Base-by-base conservation (phyloP, 2,797 vertebrate species). In the Champsocephalus esox region DNA sequence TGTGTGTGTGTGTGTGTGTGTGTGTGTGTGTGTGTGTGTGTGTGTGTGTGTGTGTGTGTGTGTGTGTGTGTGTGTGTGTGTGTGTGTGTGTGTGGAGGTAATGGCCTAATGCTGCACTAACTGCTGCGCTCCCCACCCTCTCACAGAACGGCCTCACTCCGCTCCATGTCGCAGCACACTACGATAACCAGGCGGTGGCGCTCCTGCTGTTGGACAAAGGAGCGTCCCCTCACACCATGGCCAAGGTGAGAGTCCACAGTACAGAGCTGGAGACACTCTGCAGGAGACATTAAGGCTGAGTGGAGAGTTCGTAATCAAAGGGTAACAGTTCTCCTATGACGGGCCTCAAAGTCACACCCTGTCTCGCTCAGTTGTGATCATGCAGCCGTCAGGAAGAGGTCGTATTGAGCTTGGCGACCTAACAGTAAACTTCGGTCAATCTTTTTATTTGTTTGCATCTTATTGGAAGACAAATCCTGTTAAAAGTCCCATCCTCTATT, bases 131-230 rank as follows among this genome's bases (percentile, higher is more conserved):
- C 24, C 93, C 88, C 90, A 44, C 93, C 64, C 52, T 64, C 90
- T 94, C 92, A 54, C 96, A 99, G 98, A 99, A 99, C 7, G 98
- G 98, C 90, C 98, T 99, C 89, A 98, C 98, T 19, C 97, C 98
- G 3, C 97, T 99, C 82, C 98, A 99, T 85, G 98, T 99, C 59
- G 98, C 98, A 83, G 96, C 97, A 66, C 98, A 99, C 83, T 99
- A 99, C 82, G 98, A 99, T 96, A 98, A 99, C 96, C 97, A 99
- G 96, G 96, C 97, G 94, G 97, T 99, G 95, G 98, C 98, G 52
- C 94, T 99, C 88, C 85, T 99, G 93, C 93, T 99, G 83, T 93
- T 99, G 95, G 98, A 99, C 90, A 99, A 98, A 94, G 97, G 97
- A 73, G 97, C 98, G 14, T 98, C 97, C 51, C 97, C 98, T 0